Base-by-base conservation (phyloP, 2,113 vertebrate species). In the Gopherus evgoodei region DNA sequence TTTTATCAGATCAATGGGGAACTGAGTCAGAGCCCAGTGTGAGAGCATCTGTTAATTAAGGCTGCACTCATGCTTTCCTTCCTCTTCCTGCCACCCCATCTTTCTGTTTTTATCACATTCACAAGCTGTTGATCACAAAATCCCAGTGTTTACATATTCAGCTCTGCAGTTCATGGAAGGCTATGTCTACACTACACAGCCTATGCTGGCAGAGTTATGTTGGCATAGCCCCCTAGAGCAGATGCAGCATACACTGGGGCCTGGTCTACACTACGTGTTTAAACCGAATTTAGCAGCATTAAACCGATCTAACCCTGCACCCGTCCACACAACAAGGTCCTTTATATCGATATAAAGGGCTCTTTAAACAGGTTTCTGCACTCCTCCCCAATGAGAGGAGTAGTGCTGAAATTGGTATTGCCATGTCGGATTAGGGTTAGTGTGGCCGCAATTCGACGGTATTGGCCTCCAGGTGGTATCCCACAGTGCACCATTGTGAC, bases 31-130 rank as follows among this genome's bases (percentile, higher is more conserved):
- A 86, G 83, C 92, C 91, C 81, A 84, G 42, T 89, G 96, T 80
- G 96, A 93, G 82, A 24, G 82, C 92, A 92, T 82, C 95, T 97
- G 96, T 42, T 76, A 95, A 50, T 50, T 52, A 75, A 79, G n/a
- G 50, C 93, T 95, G 79, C 90, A n/a, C 11, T 50, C 42, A 83
- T 92, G 31, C 49, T 52, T 88, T 91, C 79, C 0, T 11, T 83
- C 78, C 69, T 95, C 78, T 91, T 83, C 72, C 44, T 79, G 75
- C 79, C 47, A 78, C 81, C 78, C 38, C 42, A 76, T 25, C 9
- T 1, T 75, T 92, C 89, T 87, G 54, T 94, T 95, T 92, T 88
- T 85, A 35, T 96, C 95, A 78, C 44, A 69, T 24, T 87, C 86
- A 27, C 27, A 75, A 85, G 91, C 86, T 87, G 65, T 31, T 93